Evolutionary conservation across 2,888 invertebrate species (phyloP), one percentile per base, ranked within the genome.

Genomic region (Cerceris ruficornis): DNA sequence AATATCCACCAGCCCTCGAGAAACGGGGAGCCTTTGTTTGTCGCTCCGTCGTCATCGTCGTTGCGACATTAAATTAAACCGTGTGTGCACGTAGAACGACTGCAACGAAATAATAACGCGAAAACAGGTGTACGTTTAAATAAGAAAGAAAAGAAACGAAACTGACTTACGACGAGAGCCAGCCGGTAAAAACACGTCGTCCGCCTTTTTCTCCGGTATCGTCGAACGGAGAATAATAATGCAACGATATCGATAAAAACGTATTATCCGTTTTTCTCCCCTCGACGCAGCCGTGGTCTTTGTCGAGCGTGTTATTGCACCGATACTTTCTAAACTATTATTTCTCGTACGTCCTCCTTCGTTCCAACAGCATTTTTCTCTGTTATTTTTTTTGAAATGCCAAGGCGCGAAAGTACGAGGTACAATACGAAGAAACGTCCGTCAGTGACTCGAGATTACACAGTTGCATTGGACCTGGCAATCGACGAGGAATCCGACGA

Each of bases 1-100:
- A 84, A 84, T 84, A 84, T 84, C 72, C 75, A 69, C 58, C 77
- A 69, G 42, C 64, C 73, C 72, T 73, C 70, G 68, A 57, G 71
- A 73, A 28, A 68, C 65, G 57, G 65, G 59, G 49, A 43, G 64
- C 72, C 77, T 81, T 81, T 79, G 75, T 69, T 61, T 67, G 59
- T 57, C 60, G 57, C 64, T 62, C 52, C 70, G 76, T 64, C 62
- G 43, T 69, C n/a, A n/a, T n/a, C 66, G 46, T 49, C 55, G 28
- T 58, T 68, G 50, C 49, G 65, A 41, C 66, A 72, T 78, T 76
- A 71, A 69, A 73, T 75, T 82, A 59, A 77, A 76, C 72, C 72
- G 60, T 54, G 69, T 42, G 54, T 75, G 50, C 67, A 64, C 65
- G 28, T 41, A 52, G 52, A 62, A 14, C 46, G 54, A 46, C 58